Evolutionary conservation across 2,888 invertebrate species (phyloP).

Genomic region (Ellobium chinense): DNA sequence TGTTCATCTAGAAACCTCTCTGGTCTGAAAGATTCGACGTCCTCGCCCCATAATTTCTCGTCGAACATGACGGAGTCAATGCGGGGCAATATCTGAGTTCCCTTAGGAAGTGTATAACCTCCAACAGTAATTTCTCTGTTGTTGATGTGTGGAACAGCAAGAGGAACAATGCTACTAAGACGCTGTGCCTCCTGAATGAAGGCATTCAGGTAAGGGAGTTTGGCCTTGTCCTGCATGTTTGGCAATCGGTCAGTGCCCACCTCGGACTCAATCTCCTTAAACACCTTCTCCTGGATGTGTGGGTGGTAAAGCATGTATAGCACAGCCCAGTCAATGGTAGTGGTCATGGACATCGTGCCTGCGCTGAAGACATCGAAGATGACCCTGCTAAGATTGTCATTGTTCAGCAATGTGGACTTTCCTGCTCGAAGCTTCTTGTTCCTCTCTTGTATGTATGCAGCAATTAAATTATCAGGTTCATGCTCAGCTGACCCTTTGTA

Average conservation of each 20-base stretch:
- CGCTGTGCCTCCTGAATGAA: slow-evolving; percentile 34
- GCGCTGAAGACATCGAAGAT: neutral
- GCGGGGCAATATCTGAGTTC: neutral
- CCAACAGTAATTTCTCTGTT: neutral
- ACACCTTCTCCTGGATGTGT: slow-evolving; percentile 2
- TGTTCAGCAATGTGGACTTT: neutral
- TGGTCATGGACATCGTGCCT: neutral
- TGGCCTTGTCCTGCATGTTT: slow-evolving; percentile 7
- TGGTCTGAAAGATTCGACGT: neutral
- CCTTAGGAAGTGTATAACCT: slow-evolving; percentile 16
- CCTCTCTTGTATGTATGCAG: neutral
- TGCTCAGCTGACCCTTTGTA: neutral
- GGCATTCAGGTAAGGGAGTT: slow-evolving; percentile 36
- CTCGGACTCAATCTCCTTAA: slow-evolving; percentile 26
- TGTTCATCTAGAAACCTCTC: slow-evolving; percentile 1
- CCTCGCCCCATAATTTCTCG: neutral
- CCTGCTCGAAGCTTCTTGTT: neutral
- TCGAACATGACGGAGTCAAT: slow-evolving; percentile 9
- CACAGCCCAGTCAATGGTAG: slow-evolving; percentile 8
- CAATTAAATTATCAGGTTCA: slow-evolving; percentile 2
- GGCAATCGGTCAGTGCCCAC: slow-evolving; percentile 35
- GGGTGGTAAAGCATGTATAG: slow-evolving; percentile 11
- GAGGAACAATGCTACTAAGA: slow-evolving; percentile 34
- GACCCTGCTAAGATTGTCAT: neutral
- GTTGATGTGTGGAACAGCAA: neutral